A percentile compares a stretch with the other conserved stretches of the same genome.
These are phyloP conservation scores for Paraplagusia blochii DNA, from an alignment of 2,113 vertebrate species.

Conservation along the genomic window DNA sequence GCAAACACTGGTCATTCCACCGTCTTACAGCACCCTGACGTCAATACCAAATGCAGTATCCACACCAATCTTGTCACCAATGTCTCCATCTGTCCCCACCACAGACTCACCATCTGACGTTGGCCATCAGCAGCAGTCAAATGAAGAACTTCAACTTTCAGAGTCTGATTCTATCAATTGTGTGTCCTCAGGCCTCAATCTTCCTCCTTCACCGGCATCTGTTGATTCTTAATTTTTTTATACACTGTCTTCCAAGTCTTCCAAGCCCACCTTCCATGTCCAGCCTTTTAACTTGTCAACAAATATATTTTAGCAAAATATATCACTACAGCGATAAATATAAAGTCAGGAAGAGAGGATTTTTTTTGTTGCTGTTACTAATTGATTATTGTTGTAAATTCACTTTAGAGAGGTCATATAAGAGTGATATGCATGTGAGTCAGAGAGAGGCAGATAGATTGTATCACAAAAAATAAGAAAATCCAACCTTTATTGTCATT, in stretches of 20 bases:
- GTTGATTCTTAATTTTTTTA: not conserved
- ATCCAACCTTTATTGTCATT: too few species aligned
- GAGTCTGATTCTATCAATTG: not conserved
- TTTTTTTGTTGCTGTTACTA: too few species aligned
- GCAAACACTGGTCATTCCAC: constrained; percentile 78
- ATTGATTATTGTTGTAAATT: too few species aligned
- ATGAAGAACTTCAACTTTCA: constrained; percentile 2
- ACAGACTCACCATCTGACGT: not conserved
- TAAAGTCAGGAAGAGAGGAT: too few species aligned
- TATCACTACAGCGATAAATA: too few species aligned
- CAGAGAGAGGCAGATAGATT: too few species aligned
- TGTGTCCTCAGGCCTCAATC: not conserved
- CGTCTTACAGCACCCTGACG: constrained; percentile 80
- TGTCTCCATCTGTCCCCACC: constrained; percentile 1
- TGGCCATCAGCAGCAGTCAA: not conserved
- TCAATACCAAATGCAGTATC: constrained; percentile 22
- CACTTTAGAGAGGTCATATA: too few species aligned
- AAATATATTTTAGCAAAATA: too few species aligned
- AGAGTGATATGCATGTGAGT: too few species aligned
- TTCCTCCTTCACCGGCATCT: not conserved
- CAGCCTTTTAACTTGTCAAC: too few species aligned
- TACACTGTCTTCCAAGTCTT: not conserved
- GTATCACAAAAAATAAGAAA: too few species aligned
- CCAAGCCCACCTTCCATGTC: too few species aligned
- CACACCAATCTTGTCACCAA: constrained; percentile 42